Evolutionary conservation across 2,113 vertebrate species (phyloP).

Genomic region (Saccopteryx leptura): DNA sequence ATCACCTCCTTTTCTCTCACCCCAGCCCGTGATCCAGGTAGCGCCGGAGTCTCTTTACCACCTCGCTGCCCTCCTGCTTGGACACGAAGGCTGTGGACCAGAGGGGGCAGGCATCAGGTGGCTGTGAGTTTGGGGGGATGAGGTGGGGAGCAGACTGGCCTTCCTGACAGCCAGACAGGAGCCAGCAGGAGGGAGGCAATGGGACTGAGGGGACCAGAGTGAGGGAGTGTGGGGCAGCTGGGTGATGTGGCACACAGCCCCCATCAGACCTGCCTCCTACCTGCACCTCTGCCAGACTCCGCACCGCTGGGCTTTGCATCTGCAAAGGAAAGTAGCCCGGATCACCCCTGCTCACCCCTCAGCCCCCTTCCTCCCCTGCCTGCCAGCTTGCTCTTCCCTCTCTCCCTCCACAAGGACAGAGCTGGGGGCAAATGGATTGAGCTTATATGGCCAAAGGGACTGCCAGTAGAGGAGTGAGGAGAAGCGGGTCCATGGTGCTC

Average conservation of each 20-base stretch:
- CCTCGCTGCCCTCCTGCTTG: conserved; percentile 78
- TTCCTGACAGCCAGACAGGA: background rate
- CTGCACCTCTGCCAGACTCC: conserved; percentile 53
- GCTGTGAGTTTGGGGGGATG: background rate
- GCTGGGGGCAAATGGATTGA: background rate
- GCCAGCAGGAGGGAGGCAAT: background rate
- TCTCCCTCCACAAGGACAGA: background rate
- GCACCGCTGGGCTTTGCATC: conserved; percentile 67
- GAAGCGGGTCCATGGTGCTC: background rate
- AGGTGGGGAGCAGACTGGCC: background rate
- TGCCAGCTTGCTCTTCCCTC: background rate
- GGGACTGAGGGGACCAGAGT: background rate
- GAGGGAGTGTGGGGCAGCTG: background rate
- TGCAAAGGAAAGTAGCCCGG: background rate
- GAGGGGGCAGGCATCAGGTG: background rate
- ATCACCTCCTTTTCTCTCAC: conserved; percentile 55
- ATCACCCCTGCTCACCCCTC: background rate
- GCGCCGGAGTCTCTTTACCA: conserved; percentile 82
- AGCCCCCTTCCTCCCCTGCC: background rate
- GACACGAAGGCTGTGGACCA: conserved; percentile 86
- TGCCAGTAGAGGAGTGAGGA: background rate
- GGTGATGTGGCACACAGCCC: background rate
- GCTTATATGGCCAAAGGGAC: background rate
- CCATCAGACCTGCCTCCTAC: background rate
- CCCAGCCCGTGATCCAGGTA: conserved; percentile 48